These are phyloP conservation scores for Meandrina meandrites DNA, from an alignment of 92 coral and sea anemone genomes.

Conservation along the genomic window DNA sequence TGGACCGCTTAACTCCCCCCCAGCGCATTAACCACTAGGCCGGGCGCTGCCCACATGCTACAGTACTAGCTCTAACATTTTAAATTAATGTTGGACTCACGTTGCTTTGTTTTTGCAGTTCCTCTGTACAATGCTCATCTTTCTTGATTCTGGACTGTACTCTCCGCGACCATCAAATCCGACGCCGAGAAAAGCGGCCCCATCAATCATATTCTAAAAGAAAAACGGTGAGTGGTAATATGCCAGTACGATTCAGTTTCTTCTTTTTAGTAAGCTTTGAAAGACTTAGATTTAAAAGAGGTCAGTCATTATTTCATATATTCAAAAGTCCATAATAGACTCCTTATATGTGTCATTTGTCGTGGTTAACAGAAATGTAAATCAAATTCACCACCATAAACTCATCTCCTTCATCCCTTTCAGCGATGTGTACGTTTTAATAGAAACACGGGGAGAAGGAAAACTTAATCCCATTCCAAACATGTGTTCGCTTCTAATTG, in stretches of 20 bases:
- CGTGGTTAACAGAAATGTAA: too few relatives aligned
- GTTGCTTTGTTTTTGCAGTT: constrained; percentile 55
- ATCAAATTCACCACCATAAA: too few relatives aligned
- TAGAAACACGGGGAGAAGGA: too few relatives aligned
- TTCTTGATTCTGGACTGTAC: constrained; percentile 67
- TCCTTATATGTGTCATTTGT: too few relatives aligned
- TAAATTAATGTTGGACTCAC: constrained; percentile 8
- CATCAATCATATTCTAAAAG: constrained; percentile 50
- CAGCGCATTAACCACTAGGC: not conserved
- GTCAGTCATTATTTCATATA: too few relatives aligned
- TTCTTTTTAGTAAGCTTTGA: too few relatives aligned
- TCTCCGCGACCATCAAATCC: constrained; percentile 69
- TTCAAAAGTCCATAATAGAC: too few relatives aligned
- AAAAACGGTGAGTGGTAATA: not conserved
- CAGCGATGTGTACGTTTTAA: too few relatives aligned
- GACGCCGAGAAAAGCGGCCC: constrained; percentile 66
- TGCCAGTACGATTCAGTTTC: not conserved
- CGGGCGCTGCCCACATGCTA: not conserved
- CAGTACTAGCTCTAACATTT: not conserved
- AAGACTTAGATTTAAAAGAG: too few relatives aligned
- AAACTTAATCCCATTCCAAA: too few relatives aligned
- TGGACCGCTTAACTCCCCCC: not conserved
- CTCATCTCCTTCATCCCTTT: too few relatives aligned
- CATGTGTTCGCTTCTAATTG: too few relatives aligned
- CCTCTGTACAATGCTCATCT: constrained; percentile 61